phyloP scores from a whole-genome alignment of 2,888 invertebrate species.

The Eledona agricola region DNA sequence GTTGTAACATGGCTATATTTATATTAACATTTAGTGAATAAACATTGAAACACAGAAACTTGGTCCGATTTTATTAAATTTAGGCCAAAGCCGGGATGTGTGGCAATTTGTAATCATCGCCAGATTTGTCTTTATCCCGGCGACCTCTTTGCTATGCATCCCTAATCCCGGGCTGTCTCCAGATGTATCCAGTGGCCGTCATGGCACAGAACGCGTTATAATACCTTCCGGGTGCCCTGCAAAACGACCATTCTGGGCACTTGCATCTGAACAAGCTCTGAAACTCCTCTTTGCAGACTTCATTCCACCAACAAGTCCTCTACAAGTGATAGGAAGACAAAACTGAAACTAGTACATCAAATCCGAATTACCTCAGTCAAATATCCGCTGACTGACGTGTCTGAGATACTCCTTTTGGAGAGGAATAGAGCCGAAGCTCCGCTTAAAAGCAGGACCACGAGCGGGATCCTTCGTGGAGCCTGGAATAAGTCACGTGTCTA shows the following conservation, averaged over 20 bases:
- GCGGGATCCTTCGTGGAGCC: conserved; percentile 13
- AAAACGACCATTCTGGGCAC: conserved; percentile 89
- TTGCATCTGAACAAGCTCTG: conserved; percentile 86
- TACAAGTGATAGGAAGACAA: conserved; percentile 52
- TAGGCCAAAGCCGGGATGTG: conserved; percentile 18
- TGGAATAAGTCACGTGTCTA: conserved; percentile 25
- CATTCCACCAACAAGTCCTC: conserved; percentile 95
- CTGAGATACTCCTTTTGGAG: conserved; percentile 73
- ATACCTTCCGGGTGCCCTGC: conserved; percentile 86
- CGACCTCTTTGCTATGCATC: conserved; percentile 30
- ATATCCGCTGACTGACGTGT: conserved; percentile 83
- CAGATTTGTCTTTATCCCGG: conserved; percentile 21
- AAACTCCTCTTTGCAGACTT: conserved; percentile 92
- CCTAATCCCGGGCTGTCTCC: conserved; percentile 76
- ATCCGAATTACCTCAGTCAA: conserved; percentile 75
- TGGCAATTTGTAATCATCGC: conserved; percentile 12
- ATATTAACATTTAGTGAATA: too few species aligned
- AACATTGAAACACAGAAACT: too few species aligned
- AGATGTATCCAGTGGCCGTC: conserved; percentile 90
- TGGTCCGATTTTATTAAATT: too few species aligned
- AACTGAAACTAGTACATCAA: background rate
- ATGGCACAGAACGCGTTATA: conserved; percentile 92
- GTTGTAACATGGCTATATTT: too few species aligned
- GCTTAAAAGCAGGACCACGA: conserved; percentile 18
- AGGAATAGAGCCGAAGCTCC: conserved; percentile 13